These are phyloP conservation scores for Helarctos malayanus DNA, from an alignment of 2,797 vertebrate species.

Conservation along the genomic window DNA sequence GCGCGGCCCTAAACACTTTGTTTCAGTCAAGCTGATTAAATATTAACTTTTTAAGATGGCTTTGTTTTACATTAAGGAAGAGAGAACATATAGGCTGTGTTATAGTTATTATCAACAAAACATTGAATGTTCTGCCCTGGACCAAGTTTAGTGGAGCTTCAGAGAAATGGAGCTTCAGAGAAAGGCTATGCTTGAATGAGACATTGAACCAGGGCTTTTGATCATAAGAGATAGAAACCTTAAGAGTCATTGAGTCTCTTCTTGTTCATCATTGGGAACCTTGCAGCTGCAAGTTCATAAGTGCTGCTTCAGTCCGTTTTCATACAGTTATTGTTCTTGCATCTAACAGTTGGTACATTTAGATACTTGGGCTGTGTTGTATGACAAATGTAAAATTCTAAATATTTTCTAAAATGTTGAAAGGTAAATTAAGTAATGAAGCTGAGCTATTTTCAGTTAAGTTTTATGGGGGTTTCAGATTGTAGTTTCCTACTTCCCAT, in stretches of 20 bases:
- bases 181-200: background rate
- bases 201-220: constrained; percentile 31
- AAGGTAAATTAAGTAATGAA: constrained; percentile 40
- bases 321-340: background rate
- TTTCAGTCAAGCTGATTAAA: constrained; percentile 18
- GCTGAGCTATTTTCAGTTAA: constrained; percentile 26
- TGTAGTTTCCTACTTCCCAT: constrained; percentile 4
- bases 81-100: background rate
- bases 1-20: background rate
- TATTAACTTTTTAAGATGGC: background rate
- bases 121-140: background rate
- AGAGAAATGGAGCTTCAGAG: constrained; percentile 49
- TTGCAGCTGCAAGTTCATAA: background rate
- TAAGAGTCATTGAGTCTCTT: background rate
- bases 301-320: background rate
- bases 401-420: constrained; percentile 20
- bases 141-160: constrained; percentile 38
- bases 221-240: constrained; percentile 55
- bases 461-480: constrained; percentile 45
- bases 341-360: constrained; percentile 39
- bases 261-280: background rate
- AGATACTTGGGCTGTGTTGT: constrained; percentile 1
- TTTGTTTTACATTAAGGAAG: constrained; percentile 31
- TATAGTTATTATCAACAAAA: constrained; percentile 36
- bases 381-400: background rate